phyloP scores from a whole-genome alignment of 2,113 vertebrate species.

The Myotis brandtii region DNA sequence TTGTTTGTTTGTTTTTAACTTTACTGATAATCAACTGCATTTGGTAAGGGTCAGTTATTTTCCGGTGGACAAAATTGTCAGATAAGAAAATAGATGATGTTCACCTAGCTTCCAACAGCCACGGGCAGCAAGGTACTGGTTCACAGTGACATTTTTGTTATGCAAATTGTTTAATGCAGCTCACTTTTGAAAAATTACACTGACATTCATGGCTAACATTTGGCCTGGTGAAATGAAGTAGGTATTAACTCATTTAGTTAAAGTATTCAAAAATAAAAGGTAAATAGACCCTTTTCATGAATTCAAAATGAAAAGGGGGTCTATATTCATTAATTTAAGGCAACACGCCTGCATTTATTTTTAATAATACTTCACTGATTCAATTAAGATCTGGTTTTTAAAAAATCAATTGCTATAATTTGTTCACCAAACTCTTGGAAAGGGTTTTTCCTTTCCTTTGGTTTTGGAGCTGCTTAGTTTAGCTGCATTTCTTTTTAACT shows the following conservation, averaged over 20 bases:
- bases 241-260: constrained; percentile 72
- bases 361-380: constrained; percentile 73
- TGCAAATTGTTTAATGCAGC: constrained; percentile 72
- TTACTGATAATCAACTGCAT: constrained; percentile 5
- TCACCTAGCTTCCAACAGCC: constrained; percentile 63
- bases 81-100: constrained; percentile 73
- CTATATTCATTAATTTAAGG: constrained; percentile 83
- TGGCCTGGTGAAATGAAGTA: constrained; percentile 64
- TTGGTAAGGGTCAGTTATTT: constrained; percentile 4
- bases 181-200: constrained; percentile 77
- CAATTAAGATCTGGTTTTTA: constrained; percentile 73
- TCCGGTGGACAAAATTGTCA: constrained; percentile 54
- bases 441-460: constrained; percentile 55
- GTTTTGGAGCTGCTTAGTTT: constrained; percentile 60
- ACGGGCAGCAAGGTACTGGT: constrained; percentile 49
- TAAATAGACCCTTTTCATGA: constrained; percentile 80
- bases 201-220: constrained; percentile 72
- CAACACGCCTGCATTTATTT: constrained; percentile 73
- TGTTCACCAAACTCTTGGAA: constrained; percentile 53
- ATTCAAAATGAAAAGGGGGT: constrained; percentile 80
- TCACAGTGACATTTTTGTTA: constrained; percentile 79
- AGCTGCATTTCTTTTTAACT: constrained; percentile 71
- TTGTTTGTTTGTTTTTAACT: background rate
- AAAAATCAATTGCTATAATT: constrained; percentile 61
- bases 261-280: constrained; percentile 55